Conservation (phyloP, 2,888 invertebrate species). For the Sthenelais limicola region DNA sequence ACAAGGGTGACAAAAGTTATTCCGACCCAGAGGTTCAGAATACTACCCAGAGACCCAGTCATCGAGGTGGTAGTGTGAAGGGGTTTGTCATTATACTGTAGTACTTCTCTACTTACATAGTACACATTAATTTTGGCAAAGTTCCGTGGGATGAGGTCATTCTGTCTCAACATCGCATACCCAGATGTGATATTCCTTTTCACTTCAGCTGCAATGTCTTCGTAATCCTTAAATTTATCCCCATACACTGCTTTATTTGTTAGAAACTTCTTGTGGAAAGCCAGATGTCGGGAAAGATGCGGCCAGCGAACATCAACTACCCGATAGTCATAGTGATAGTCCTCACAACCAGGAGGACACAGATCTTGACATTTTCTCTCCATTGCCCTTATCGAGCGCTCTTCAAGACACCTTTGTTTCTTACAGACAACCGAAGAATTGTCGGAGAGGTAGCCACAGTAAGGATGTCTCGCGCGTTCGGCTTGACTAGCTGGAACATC, state of each 20-base stretch:
- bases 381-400: constrained; percentile 10
- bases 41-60: constrained; percentile 17
- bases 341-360: constrained; percentile 26
- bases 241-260: constrained; percentile 29
- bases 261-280: constrained; percentile 30
- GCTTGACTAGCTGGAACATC: constrained; percentile 18
- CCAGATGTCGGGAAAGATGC: constrained; percentile 16
- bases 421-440: background rate
- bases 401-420: constrained; percentile 18
- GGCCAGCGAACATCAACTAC: constrained; percentile 33
- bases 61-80: constrained; percentile 27
- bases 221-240: constrained; percentile 14
- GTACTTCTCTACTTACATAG: constrained; percentile 24
- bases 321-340: constrained; percentile 28
- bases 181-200: background rate
- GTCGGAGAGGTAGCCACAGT: constrained; percentile 21
- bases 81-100: constrained; percentile 19
- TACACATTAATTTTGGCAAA: constrained; percentile 35
- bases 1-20: constrained; percentile 28
- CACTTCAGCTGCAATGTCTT: constrained; percentile 11
- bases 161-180: constrained; percentile 8
- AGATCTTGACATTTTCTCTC: constrained; percentile 8
- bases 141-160: constrained; percentile 28
- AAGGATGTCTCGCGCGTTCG: constrained; percentile 14
- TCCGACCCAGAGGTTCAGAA: constrained; percentile 29